Conservation (phyloP, 2,888 invertebrate genomes). For the Leucophenga montana region DNA sequence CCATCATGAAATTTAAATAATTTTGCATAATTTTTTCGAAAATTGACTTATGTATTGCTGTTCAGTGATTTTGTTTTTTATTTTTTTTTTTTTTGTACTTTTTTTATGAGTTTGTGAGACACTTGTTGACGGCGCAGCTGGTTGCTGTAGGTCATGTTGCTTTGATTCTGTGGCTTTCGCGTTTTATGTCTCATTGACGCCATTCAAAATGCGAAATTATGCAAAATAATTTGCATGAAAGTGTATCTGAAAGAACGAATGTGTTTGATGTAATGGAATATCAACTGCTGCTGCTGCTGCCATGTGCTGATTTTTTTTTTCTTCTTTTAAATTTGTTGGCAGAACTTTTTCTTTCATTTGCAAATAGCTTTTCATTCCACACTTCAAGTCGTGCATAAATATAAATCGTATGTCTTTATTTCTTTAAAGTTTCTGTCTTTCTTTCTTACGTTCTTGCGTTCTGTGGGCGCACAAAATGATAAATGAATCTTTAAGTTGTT, state of each 20-base stretch:
- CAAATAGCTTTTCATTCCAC: slow-evolving; percentile 1
- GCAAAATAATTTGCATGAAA: slow-evolving; percentile 58
- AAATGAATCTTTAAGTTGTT: slow-evolving; percentile 70
- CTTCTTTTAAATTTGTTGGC: background rate
- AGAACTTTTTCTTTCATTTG: slow-evolving; percentile 4
- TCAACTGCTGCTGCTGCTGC: background rate
- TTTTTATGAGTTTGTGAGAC: slow-evolving; percentile 41
- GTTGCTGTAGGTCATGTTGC: slow-evolving; percentile 68
- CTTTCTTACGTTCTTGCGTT: background rate
- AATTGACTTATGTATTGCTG: slow-evolving; percentile 68
- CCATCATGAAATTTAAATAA: slow-evolving; percentile 69
- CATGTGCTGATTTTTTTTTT: background rate
- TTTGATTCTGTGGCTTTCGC: slow-evolving; percentile 26
- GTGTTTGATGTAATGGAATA: slow-evolving; percentile 6
- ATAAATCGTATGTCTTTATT: background rate
- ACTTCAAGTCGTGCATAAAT: slow-evolving; percentile 12
- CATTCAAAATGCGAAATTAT: slow-evolving; percentile 50
- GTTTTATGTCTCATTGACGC: slow-evolving; percentile 47
- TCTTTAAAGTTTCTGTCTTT: background rate
- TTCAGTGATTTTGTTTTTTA: slow-evolving; percentile 34
- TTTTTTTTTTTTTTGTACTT: background rate
- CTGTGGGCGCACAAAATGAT: slow-evolving; percentile 54
- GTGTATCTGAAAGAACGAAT: slow-evolving; percentile 12
- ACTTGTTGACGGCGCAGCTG: slow-evolving; percentile 54
- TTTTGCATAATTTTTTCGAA: slow-evolving; percentile 70